phyloP scores from a whole-genome alignment of 2,797 vertebrate species.

The Propithecus deckenii region DNA sequence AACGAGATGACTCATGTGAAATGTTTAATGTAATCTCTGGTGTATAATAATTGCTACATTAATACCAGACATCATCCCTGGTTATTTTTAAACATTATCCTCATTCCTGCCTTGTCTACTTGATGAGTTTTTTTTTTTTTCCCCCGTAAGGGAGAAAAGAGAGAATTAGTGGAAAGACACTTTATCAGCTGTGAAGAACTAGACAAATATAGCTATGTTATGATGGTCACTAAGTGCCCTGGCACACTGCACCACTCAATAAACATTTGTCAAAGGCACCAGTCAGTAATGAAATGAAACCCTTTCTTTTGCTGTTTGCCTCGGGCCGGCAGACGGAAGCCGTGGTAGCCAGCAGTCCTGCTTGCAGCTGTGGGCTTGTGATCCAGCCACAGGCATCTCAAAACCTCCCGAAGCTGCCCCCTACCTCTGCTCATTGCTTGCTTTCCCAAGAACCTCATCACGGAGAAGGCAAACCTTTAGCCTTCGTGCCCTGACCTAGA shows the following conservation, averaged over 20 bases:
- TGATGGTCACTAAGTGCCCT: neutral
- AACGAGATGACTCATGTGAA: neutral
- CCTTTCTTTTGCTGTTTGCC: neutral
- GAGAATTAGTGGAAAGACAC: constrained; percentile 27
- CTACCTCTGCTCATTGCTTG: neutral
- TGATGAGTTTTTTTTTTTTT: neutral
- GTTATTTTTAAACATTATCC: neutral
- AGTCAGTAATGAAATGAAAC: neutral
- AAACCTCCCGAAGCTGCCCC: neutral
- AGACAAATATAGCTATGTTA: constrained; percentile 1
- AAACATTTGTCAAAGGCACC: constrained; percentile 32
- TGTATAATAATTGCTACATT: neutral
- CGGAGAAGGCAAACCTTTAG: constrained; percentile 70
- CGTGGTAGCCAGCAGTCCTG: neutral
- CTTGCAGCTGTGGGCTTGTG: neutral
- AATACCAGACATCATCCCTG: neutral
- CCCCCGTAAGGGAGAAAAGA: neutral
- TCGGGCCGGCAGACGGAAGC: neutral
- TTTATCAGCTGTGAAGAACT: constrained; percentile 19
- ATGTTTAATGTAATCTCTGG: neutral
- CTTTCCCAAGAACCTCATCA: constrained; percentile 55
- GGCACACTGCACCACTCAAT: neutral
- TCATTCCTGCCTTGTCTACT: neutral
- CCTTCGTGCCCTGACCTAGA: constrained; percentile 52
- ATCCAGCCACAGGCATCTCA: too few species aligned